Conservation (phyloP, 2,113 vertebrate genomes). For the Perccottus glenii region DNA sequence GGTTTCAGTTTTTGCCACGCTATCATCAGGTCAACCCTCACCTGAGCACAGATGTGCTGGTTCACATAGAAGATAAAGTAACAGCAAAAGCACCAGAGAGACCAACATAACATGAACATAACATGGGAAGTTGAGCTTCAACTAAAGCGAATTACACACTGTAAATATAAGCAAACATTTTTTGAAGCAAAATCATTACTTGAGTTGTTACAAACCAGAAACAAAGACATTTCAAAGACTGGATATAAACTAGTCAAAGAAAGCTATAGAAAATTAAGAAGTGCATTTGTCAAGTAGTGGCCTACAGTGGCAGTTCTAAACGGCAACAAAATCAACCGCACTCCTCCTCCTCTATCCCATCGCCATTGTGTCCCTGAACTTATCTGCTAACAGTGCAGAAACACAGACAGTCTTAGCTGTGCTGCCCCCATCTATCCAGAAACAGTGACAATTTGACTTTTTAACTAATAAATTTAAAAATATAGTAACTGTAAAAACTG, state of each 20-base stretch:
- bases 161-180: slow-evolving; percentile 48
- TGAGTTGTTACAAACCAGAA: slow-evolving; percentile 26
- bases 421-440: slow-evolving; percentile 12
- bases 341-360: slow-evolving; percentile 15
- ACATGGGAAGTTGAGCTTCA: slow-evolving; percentile 45
- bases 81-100: slow-evolving; percentile 51
- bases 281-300: slow-evolving; percentile 68
- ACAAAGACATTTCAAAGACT: slow-evolving; percentile 26
- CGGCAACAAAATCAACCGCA: slow-evolving; percentile 34
- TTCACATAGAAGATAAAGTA: slow-evolving; percentile 14
- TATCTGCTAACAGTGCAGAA: slow-evolving; percentile 14
- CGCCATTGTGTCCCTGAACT: slow-evolving; percentile 7
- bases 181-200: slow-evolving; percentile 36
- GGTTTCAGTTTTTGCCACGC: slow-evolving; percentile 70
- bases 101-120: slow-evolving; percentile 52
- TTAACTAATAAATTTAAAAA: slow-evolving; percentile 55
- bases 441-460: slow-evolving; percentile 60
- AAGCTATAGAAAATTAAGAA: slow-evolving; percentile 45
- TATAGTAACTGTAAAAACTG: slow-evolving; percentile 59
- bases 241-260: slow-evolving; percentile 35
- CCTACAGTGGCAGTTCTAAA: slow-evolving; percentile 41
- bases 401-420: slow-evolving; percentile 3
- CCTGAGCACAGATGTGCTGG: slow-evolving; percentile 13
- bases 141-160: slow-evolving; percentile 56
- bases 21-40: slow-evolving; percentile 58